phyloP scores from a whole-genome alignment of 2,888 invertebrate species.

The Clanis bilineata region DNA sequence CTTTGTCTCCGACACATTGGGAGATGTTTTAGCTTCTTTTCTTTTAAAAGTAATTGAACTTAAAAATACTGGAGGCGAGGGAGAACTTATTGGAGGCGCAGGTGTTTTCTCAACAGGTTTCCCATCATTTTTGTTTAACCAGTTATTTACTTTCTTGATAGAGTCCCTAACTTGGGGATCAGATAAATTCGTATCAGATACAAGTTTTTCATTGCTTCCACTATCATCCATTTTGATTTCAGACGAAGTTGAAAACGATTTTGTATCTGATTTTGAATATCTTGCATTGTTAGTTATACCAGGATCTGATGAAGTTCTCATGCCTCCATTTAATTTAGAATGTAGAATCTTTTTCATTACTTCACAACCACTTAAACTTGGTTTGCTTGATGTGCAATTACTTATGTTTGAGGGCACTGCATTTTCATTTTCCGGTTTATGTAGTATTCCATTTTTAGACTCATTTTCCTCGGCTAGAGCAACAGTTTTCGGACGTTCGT shows the following conservation, averaged over 20 bases:
- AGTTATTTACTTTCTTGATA: conserved; percentile 45
- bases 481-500: conserved; percentile 9
- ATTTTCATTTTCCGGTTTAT: not conserved
- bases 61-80: conserved; percentile 23
- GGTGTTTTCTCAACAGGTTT: conserved; percentile 13
- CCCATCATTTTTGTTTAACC: conserved; percentile 36
- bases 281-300: not conserved
- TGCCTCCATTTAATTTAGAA: not conserved
- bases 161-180: conserved; percentile 39
- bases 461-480: not conserved
- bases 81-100: not conserved
- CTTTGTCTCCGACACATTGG: conserved; percentile 19
- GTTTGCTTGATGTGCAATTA: not conserved
- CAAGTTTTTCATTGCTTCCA: not conserved
- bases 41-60: conserved; percentile 41
- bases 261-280: not conserved
- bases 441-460: too few species aligned
- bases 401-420: not conserved
- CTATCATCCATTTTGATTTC: not conserved
- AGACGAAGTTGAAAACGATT: not conserved
- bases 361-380: not conserved
- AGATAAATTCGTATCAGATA: not conserved
- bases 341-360: not conserved
- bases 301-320: not conserved
- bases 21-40: conserved; percentile 30